Conservation (phyloP, 2,888 invertebrate genomes). For the Acanthococcus lagerstroemiae region DNA sequence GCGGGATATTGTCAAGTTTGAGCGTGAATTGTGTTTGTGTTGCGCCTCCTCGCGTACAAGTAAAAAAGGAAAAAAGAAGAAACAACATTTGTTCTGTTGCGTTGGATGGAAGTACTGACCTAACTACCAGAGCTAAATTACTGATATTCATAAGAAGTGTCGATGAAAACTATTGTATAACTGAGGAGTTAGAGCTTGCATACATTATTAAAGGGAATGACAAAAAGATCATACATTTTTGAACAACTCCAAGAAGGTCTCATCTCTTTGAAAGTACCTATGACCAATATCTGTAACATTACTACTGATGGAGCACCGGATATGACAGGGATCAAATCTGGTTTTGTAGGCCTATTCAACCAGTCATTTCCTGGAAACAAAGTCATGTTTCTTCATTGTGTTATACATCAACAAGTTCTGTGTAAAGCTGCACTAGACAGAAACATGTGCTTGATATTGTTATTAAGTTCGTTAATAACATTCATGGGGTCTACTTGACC, state of each 20-base stretch:
- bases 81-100: conserved; percentile 20
- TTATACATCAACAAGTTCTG: conserved; percentile 36
- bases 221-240: neutral
- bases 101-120: conserved; percentile 23
- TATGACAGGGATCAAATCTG: conserved; percentile 33
- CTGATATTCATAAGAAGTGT: conserved; percentile 11
- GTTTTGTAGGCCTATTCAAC: conserved; percentile 32
- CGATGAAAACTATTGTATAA: conserved; percentile 21
- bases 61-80: too few relatives aligned
- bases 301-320: conserved; percentile 34
- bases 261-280: conserved; percentile 16
- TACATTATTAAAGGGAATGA: neutral
- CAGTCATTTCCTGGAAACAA: conserved; percentile 33
- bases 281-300: conserved; percentile 24
- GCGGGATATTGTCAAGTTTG: too few relatives aligned
- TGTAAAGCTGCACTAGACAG: conserved; percentile 35
- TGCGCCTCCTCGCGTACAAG: too few relatives aligned
- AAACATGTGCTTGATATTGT: conserved; percentile 34
- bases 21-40: too few relatives aligned
- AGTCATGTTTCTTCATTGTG: conserved; percentile 35
- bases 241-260: conserved; percentile 17
- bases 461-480: conserved; percentile 32
- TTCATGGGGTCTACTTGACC: too few relatives aligned
- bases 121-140: conserved; percentile 10
- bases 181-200: conserved; percentile 25